These are phyloP conservation scores for Adrianichthys oophorus DNA, from an alignment of 2,797 vertebrate species.

Conservation along the genomic window DNA sequence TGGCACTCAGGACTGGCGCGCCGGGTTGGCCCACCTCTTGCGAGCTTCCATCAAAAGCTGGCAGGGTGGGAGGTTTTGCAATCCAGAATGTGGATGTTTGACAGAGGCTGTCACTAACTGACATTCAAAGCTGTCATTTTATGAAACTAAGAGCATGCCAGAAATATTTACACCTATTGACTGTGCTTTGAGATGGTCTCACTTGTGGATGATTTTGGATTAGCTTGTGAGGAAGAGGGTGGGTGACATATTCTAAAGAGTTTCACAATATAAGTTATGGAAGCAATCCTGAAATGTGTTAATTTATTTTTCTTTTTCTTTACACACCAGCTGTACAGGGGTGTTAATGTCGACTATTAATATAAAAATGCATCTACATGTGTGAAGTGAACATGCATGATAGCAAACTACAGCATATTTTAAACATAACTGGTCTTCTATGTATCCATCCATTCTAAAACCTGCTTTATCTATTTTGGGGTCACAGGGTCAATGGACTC, in stretches of 20 bases:
- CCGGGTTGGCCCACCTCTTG: slow-evolving; percentile 42
- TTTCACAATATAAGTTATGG: neutral
- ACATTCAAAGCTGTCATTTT: slow-evolving; percentile 41
- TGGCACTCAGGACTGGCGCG: slow-evolving; percentile 7
- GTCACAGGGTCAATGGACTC: too few species aligned
- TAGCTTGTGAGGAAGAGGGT: slow-evolving; percentile 11
- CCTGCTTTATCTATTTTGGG: too few species aligned
- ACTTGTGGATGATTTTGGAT: neutral
- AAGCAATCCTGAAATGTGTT: too few species aligned
- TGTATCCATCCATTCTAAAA: too few species aligned
- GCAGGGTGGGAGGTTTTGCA: slow-evolving; percentile 15
- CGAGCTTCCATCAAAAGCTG: slow-evolving; percentile 32
- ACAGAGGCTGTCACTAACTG: slow-evolving; percentile 16
- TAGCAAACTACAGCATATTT: too few species aligned
- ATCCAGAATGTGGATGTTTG: slow-evolving; percentile 21
- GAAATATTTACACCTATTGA: slow-evolving; percentile 17
- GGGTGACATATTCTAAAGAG: slow-evolving; percentile 10
- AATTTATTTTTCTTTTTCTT: too few species aligned
- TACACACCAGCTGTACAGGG: too few species aligned
- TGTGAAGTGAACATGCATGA: too few species aligned
- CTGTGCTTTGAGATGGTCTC: neutral
- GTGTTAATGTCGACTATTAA: too few species aligned
- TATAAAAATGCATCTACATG: too few species aligned
- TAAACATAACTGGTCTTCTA: too few species aligned
- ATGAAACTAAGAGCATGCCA: slow-evolving; percentile 17